Conservation (phyloP, 1,140 invertebrate genomes). For the Cydia pomonella region DNA sequence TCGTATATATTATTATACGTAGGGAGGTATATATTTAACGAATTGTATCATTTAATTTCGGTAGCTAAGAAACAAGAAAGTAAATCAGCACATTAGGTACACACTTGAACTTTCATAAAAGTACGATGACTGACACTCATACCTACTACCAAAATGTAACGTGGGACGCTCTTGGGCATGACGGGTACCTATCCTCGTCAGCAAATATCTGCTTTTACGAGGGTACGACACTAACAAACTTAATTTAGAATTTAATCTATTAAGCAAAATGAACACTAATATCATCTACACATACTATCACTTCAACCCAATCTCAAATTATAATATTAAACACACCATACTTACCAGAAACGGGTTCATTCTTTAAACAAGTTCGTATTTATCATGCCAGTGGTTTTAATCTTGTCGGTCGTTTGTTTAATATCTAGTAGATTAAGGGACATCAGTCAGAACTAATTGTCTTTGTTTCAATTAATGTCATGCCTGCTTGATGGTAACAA, state of each 20-base stretch:
- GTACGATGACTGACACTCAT: background rate
- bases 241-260: slow-evolving; percentile 51
- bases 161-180: background rate
- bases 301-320: slow-evolving; percentile 36
- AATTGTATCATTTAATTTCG: no score
- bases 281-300: slow-evolving; percentile 30
- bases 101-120: background rate
- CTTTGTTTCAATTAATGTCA: slow-evolving; percentile 27
- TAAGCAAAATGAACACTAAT: slow-evolving; percentile 31
- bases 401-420: background rate
- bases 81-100: background rate
- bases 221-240: slow-evolving; percentile 53
- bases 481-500: background rate
- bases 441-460: slow-evolving; percentile 20
- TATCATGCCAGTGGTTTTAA: background rate
- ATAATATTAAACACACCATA: background rate
- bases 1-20: background rate
- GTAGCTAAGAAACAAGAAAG: no score
- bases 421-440: slow-evolving; percentile 4
- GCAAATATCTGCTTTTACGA: slow-evolving; percentile 42
- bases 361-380: background rate
- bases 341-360: background rate
- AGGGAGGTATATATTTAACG: background rate
- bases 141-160: background rate
- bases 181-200: background rate